These are phyloP conservation scores for Antheraea yamamai DNA, from an alignment of 2,888 invertebrate species.

Conservation along the genomic window DNA sequence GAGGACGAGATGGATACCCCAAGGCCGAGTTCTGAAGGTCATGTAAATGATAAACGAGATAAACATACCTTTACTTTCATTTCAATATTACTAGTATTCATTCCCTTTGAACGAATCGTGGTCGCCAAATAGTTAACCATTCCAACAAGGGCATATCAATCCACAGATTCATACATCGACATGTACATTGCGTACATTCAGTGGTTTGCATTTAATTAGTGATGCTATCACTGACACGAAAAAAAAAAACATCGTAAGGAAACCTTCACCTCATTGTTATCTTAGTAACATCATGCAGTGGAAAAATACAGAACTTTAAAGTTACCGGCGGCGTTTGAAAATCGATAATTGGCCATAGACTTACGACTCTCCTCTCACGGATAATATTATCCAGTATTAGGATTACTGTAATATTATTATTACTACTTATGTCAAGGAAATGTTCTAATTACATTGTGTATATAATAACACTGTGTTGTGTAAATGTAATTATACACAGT, in stretches of 20 bases:
- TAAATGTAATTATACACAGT: too few relatives aligned
- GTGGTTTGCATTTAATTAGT: not conserved
- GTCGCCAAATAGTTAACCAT: not conserved
- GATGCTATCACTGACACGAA: not conserved
- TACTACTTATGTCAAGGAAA: not conserved
- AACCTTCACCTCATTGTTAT: not conserved
- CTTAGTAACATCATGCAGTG: not conserved
- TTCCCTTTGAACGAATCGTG: not conserved
- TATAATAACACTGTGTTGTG: too few relatives aligned
- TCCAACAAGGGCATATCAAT: not conserved
- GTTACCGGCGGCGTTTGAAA: not conserved
- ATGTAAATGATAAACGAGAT: not conserved
- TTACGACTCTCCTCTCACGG: too few relatives aligned
- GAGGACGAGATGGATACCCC: not conserved
- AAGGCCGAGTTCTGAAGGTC: not conserved
- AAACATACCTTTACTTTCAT: not conserved
- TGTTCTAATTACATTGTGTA: too few relatives aligned
- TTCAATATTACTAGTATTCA: not conserved
- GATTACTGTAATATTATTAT: not conserved
- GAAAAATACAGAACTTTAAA: not conserved
- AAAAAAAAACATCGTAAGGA: not conserved
- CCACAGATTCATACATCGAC: not conserved
- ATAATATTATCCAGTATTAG: not conserved
- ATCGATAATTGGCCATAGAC: not conserved
- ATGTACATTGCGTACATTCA: not conserved